Evolutionary conservation across 1,140 invertebrate species (phyloP).

Genomic region (Anastrepha ludens): DNA sequence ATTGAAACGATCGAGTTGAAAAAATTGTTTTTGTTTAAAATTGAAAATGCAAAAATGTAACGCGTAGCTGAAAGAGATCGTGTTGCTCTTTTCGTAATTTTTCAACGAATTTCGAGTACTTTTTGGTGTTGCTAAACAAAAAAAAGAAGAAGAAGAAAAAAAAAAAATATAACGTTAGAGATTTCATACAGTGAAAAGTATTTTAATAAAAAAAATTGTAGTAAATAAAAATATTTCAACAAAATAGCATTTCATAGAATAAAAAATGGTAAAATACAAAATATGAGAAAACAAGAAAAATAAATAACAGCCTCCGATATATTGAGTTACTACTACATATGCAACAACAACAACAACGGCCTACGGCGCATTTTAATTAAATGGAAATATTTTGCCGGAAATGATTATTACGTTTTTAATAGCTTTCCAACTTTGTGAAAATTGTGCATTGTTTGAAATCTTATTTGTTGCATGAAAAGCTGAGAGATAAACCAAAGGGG

Average conservation of each 20-base stretch:
- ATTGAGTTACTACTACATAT: too few species aligned
- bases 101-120: constrained; percentile 27
- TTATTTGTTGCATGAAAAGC: too few species aligned
- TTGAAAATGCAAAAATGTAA: constrained; percentile 37
- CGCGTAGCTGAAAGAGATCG: neutral
- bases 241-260: neutral
- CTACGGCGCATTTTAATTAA: too few species aligned
- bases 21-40: neutral
- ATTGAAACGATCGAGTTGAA: neutral
- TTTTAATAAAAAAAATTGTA: neutral
- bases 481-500: too few species aligned
- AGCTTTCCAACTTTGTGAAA: neutral
- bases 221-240: neutral
- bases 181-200: neutral
- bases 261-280: too few species aligned
- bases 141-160: neutral
- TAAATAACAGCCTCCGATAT: too few species aligned
- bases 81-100: constrained; percentile 32
- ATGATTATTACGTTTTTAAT: neutral
- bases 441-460: neutral
- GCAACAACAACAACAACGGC: too few species aligned
- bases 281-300: too few species aligned
- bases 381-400: too few species aligned
- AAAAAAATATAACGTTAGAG: neutral
- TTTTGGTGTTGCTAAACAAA: neutral